Evolutionary conservation across 2,888 invertebrate species (phyloP), one percentile per base, ranked within the genome.

Genomic region (Apodemia duryi): DNA sequence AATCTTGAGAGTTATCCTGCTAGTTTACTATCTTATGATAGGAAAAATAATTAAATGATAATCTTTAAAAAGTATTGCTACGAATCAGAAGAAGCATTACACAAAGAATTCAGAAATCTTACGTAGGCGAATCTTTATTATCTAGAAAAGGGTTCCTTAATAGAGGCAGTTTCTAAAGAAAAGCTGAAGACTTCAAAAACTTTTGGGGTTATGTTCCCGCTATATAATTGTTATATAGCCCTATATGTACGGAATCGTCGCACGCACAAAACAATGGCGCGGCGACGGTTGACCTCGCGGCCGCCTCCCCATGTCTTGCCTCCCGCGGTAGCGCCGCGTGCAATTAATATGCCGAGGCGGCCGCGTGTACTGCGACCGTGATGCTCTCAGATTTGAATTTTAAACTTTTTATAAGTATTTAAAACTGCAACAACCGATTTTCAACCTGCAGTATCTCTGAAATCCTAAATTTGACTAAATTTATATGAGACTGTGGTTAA

Each of bases 341-440:
- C 91, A 91, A 91, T 91, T 91, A 91, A 91, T 91, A 91, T 91
- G 91, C 91, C 88, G 88, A 89, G 89, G 85, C 88, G 85, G 84
- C 91, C 90, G 90, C 91, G 89, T 80, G 73, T 79, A 82, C 75
- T 2, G 64, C 72, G 81, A 74, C 68, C 10, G 28, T 61, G 0
- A 2, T 0, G 21, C 51, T 67, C 84, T 83, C 83, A 75, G 82
- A 76, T 81, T 86, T 78, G 65, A 32, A 54, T 63, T 46, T 61
- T 65, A 63, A 72, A 67, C 67, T 29, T 65, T 41, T n/a, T n/a
- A 51, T 11, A 52, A 4, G 65, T 32, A 32, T 49, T 32, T 61
- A 3, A 32, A 32, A 32, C 32, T 32, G 32, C 4, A 32, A 32
- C 32, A 32, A 32, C 32, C 32, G 32, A 28, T 21, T 51, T 29